Conservation (phyloP, 2,113 vertebrate genomes). For the Neofelis nebulosa region DNA sequence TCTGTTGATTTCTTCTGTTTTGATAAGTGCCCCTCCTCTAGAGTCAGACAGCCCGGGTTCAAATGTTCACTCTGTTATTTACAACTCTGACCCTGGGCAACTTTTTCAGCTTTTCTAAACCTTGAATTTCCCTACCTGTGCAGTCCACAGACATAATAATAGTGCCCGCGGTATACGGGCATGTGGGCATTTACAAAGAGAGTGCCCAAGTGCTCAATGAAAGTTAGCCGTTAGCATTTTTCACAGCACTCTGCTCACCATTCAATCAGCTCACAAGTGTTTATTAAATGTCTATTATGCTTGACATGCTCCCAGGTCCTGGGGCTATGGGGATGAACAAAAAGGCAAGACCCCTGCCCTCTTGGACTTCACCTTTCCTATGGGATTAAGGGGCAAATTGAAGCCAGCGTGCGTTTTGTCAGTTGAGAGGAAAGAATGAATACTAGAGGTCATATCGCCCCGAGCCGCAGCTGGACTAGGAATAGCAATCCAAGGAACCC, state of each 20-base stretch:
- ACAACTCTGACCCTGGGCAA: not conserved
- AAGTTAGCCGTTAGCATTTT: not conserved
- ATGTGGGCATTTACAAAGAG: not conserved
- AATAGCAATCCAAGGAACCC: not conserved
- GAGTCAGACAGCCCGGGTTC: not conserved
- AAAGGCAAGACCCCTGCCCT: not conserved
- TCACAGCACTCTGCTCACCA: not conserved
- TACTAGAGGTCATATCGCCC: not conserved
- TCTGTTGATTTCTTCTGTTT: not conserved
- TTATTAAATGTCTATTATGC: not conserved
- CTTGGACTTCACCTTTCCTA: not conserved
- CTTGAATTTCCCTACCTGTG: not conserved
- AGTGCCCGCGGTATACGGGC: not conserved
- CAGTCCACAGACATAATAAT: not conserved
- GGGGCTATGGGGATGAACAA: not conserved
- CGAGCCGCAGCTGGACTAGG: not conserved
- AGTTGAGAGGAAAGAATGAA: not conserved
- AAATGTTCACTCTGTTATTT: not conserved
- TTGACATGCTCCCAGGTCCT: not conserved
- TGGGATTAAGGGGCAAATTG: not conserved
- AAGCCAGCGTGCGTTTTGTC: not conserved
- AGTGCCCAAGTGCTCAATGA: not conserved
- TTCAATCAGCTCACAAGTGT: not conserved
- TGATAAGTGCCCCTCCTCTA: not conserved
- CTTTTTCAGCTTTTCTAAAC: not conserved